These are phyloP conservation scores for Oreochromis tanganicae DNA, from an alignment of 2,113 vertebrate species.

Conservation along the genomic window DNA sequence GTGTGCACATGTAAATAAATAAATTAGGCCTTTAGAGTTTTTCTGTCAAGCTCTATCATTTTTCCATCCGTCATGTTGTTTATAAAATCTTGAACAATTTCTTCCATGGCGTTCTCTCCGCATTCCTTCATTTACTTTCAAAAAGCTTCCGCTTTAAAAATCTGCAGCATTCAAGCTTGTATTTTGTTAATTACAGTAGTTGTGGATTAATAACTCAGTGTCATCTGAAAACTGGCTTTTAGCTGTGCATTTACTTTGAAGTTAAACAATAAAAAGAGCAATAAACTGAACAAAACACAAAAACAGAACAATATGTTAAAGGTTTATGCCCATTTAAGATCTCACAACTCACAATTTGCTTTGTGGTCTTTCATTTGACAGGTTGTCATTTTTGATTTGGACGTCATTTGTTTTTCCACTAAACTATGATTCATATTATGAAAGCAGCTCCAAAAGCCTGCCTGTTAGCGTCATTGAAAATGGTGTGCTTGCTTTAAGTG, in stretches of 20 bases:
- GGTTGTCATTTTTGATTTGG: background rate
- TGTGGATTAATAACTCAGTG: background rate
- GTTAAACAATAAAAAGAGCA: background rate
- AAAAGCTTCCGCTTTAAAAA: background rate
- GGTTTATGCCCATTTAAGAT: background rate
- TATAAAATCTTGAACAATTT: background rate
- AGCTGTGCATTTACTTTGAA: background rate
- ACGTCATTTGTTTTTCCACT: background rate
- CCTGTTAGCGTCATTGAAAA: background rate
- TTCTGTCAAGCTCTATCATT: background rate
- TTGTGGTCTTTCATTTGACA: background rate
- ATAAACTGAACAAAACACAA: background rate
- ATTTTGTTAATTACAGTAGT: background rate
- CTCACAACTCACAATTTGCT: background rate
- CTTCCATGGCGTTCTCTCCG: background rate
- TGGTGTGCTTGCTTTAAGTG: background rate
- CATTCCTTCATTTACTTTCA: background rate
- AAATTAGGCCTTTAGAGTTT: background rate
- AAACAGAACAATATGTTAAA: background rate
- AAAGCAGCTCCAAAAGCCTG: background rate
- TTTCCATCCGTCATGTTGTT: background rate
- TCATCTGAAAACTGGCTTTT: background rate
- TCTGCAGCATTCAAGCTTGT: background rate
- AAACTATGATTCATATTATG: background rate
- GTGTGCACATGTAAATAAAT: background rate